Conservation (phyloP, 2,888 invertebrate species). For the Emmelina monodactyla region DNA sequence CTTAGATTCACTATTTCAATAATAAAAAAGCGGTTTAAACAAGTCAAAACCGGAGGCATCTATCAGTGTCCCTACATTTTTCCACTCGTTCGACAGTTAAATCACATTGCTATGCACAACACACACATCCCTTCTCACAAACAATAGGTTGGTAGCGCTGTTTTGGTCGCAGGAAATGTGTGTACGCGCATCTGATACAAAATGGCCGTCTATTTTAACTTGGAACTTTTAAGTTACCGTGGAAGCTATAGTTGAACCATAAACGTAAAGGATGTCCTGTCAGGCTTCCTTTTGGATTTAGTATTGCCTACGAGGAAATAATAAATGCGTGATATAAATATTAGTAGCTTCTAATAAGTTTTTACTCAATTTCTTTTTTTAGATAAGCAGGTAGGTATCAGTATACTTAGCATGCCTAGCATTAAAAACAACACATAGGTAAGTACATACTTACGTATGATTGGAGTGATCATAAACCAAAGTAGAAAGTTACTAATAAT, state of each 20-base stretch:
- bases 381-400: too few species aligned
- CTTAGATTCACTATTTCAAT: constrained; percentile 12
- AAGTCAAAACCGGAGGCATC: too few species aligned
- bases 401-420: too few species aligned
- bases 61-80: too few species aligned
- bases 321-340: constrained; percentile 29
- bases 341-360: too few species aligned
- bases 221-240: constrained; percentile 15
- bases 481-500: too few species aligned
- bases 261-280: constrained; percentile 56
- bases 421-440: too few species aligned
- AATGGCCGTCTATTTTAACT: constrained; percentile 30
- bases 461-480: too few species aligned
- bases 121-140: constrained; percentile 50
- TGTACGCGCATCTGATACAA: constrained; percentile 52
- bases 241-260: constrained; percentile 49
- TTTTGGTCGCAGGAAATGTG: constrained; percentile 57
- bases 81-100: constrained; percentile 40
- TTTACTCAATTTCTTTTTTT: too few species aligned
- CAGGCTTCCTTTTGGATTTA: constrained; percentile 36
- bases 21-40: constrained; percentile 21
- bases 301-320: constrained; percentile 19
- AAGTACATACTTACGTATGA: too few species aligned
- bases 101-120: constrained; percentile 41
- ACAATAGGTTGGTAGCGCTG: constrained; percentile 58